Evolutionary conservation across 1,140 invertebrate species (phyloP), one percentile per base, ranked within the genome.

Genomic region (Achroia grisella): DNA sequence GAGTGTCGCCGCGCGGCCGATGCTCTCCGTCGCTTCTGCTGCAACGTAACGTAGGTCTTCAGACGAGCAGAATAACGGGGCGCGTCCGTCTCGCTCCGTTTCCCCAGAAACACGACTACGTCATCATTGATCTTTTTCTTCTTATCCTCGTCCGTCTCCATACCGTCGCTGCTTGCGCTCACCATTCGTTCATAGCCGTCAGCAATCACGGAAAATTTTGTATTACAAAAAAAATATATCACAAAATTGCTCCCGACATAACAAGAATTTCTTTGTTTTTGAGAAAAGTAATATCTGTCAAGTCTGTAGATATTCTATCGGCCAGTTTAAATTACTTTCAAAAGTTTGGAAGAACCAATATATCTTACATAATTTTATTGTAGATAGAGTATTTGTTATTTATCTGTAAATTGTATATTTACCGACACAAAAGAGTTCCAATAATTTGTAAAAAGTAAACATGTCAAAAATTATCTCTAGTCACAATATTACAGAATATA

Each of bases 51-150:
- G 27, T 72, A 71, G 10, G 60, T 66, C 43, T 68, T 69, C 10
- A 75, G 44, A n/a, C 58, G 42, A 5, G 67, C 65, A 33, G 62
- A 57, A 39, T 71, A 74, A 5, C 62, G 61, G 9, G 74, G 67
- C 9, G 58, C 63, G 9, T 72, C 64, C 0, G 50, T 56, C 36
- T 66, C 67, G 47, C 69, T 73, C n/a, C 67, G 69, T 39, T 75
- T 78, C 10, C 56, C 48, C 42, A 75, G 61, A 35, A 75, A 75
- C 45, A 52, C 47, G 37, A 73, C 53, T 8, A 71, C 39, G 31
- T 78, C 71, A 34, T 75, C 71, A 15, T 73, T 68, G 9, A 78
- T 32, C 44, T 56, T 52, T 34, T 55, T 62, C 51, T 57, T 52
- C 49, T 64, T 60, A 23, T 60, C 44, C 10, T 63, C 65, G 4